phyloP scores from a whole-genome alignment of 2,888 invertebrate species.

The Drosophila monieri region DNA sequence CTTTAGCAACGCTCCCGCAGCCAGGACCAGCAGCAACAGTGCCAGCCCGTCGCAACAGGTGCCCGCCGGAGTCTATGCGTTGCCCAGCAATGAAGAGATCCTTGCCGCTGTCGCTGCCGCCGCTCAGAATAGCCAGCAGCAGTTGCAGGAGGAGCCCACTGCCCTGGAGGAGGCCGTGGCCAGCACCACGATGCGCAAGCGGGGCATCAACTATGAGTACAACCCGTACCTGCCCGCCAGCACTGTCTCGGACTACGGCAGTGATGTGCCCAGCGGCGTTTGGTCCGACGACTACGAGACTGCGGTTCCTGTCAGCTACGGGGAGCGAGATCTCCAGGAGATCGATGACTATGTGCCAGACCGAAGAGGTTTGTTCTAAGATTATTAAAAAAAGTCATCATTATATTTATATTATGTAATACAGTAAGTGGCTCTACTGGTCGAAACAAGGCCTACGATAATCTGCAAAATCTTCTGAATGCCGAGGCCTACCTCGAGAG shows the following conservation, averaged over 20 bases:
- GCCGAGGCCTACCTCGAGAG: conserved; percentile 82
- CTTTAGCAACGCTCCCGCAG: conserved; percentile 73
- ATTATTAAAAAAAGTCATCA: background rate
- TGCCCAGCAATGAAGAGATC: conserved; percentile 76
- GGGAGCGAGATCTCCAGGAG: conserved; percentile 80
- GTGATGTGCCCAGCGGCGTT: conserved; percentile 75
- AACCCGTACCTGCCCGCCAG: conserved; percentile 61
- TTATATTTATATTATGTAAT: background rate
- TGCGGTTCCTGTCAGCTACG: conserved; percentile 60
- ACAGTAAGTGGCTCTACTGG: conserved; percentile 44
- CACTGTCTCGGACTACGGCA: conserved; percentile 47
- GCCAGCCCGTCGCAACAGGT: conserved; percentile 34
- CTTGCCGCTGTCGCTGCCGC: conserved; percentile 81
- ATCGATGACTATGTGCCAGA: conserved; percentile 81
- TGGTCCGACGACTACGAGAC: conserved; percentile 83
- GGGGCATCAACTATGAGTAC: conserved; percentile 80
- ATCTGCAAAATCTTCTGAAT: conserved; percentile 82
- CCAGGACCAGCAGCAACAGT: conserved; percentile 37
- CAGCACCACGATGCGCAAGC: conserved; percentile 79
- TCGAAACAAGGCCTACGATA: conserved; percentile 83
- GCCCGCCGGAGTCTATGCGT: conserved; percentile 55
- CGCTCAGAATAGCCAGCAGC: conserved; percentile 69
- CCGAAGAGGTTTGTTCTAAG: conserved; percentile 62
- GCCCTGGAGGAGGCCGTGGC: conserved; percentile 60
- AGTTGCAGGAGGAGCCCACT: conserved; percentile 65